phyloP scores from a whole-genome alignment of 1,140 invertebrate genomes.

The Aphelenchoides avenae region DNA sequence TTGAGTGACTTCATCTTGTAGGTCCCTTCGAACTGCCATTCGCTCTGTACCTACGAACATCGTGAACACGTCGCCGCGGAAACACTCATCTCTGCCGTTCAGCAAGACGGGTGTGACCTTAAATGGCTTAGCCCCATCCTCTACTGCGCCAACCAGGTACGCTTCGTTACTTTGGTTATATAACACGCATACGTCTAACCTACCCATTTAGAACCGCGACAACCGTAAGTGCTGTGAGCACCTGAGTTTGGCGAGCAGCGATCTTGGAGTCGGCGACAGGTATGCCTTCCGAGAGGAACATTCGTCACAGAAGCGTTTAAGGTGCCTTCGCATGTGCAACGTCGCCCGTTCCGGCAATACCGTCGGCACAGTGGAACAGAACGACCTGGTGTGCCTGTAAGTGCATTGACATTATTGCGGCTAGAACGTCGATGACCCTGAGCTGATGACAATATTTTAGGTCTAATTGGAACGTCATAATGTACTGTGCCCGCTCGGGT shows the following conservation, averaged over 20 bases:
- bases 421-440: too few species aligned
- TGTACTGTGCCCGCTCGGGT: constrained; percentile 52
- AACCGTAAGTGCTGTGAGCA: constrained; percentile 46
- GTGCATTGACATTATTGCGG: too few species aligned
- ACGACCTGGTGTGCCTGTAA: constrained; percentile 48
- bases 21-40: constrained; percentile 46
- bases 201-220: too few species aligned
- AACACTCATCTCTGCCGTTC: constrained; percentile 45
- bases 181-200: too few species aligned
- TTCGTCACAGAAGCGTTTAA: constrained; percentile 11
- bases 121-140: constrained; percentile 44
- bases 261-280: constrained; percentile 49
- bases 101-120: constrained; percentile 46
- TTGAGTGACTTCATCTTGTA: constrained; percentile 1
- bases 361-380: constrained; percentile 43
- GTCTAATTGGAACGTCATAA: constrained; percentile 55
- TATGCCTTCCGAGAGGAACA: not conserved
- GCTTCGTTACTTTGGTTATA: too few species aligned
- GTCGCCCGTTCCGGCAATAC: constrained; percentile 36
- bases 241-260: constrained; percentile 31
- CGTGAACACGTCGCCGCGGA: constrained; percentile 52
- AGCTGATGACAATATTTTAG: too few species aligned
- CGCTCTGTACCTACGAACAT: constrained; percentile 51
- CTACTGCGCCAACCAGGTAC: constrained; percentile 54
- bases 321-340: constrained; percentile 54